Conservation (phyloP, 1,140 invertebrate genomes). For the Lordiphosa collinella region DNA sequence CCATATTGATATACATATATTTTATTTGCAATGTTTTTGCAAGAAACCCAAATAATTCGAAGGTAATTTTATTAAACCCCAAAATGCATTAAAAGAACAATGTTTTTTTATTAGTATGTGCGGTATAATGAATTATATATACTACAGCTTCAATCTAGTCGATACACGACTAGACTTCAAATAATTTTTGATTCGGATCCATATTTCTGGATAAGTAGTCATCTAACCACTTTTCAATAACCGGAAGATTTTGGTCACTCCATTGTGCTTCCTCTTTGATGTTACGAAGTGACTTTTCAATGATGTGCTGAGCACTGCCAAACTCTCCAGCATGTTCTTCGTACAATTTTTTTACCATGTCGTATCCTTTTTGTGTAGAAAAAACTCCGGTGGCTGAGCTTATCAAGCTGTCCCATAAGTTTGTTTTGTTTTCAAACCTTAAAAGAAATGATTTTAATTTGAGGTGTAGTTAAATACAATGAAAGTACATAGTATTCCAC, state of each 20-base stretch:
- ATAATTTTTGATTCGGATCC: neutral
- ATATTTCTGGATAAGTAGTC: conserved; percentile 79
- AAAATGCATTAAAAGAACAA: conserved; percentile 1
- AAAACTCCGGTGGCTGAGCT: conserved; percentile 86
- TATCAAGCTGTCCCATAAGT: conserved; percentile 87
- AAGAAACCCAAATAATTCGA: neutral
- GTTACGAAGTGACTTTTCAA: conserved; percentile 84
- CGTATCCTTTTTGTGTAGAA: conserved; percentile 85
- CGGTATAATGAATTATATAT: neutral
- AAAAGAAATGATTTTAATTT: conserved; percentile 18
- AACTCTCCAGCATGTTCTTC: conserved; percentile 82
- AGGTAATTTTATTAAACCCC: neutral
- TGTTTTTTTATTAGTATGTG: neutral
- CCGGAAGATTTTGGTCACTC: conserved; percentile 85
- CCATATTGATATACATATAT: no score
- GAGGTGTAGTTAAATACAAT: no score
- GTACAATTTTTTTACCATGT: conserved; percentile 84
- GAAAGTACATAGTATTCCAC: no score
- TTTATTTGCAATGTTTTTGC: neutral
- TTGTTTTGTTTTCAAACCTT: conserved; percentile 84
- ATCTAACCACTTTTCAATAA: conserved; percentile 85
- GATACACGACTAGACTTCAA: neutral
- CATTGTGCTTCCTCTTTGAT: conserved; percentile 86
- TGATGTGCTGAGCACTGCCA: conserved; percentile 84
- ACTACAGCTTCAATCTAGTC: neutral